These are phyloP conservation scores for Hydrozoanthus tunicans DNA, from an alignment of 64 coral and sea anemone species.

Conservation along the genomic window DNA sequence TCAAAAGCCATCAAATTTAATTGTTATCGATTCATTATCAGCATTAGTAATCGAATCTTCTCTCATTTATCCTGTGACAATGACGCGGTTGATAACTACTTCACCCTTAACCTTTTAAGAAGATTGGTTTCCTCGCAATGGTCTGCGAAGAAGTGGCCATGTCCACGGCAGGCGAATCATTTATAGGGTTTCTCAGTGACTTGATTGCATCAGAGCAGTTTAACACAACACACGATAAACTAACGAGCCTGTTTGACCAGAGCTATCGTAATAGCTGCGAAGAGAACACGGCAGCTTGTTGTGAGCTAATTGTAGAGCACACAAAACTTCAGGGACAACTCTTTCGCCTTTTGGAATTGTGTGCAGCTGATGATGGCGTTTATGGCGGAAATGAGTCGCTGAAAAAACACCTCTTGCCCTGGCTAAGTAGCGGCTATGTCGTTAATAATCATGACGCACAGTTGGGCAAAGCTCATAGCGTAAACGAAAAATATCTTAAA, in stretches of 20 bases:
- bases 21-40: not conserved
- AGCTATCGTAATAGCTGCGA: slow-evolving; percentile 86
- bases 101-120: slow-evolving; percentile 41
- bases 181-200: slow-evolving; percentile 67
- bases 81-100: not conserved
- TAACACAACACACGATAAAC: slow-evolving; percentile 60
- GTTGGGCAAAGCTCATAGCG: slow-evolving; percentile 27
- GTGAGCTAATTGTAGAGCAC: slow-evolving; percentile 70
- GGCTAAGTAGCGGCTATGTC: slow-evolving; percentile 39
- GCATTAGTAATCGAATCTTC: not conserved
- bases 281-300: slow-evolving; percentile 78
- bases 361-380: slow-evolving; percentile 65
- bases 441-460: slow-evolving; percentile 2
- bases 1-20: too few species aligned
- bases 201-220: slow-evolving; percentile 64
- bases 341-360: slow-evolving; percentile 80
- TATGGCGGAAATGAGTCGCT: slow-evolving; percentile 76
- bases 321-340: slow-evolving; percentile 71
- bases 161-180: slow-evolving; percentile 26
- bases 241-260: slow-evolving; percentile 72
- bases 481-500: slow-evolving; percentile 63
- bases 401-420: slow-evolving; percentile 71
- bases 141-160: not conserved
- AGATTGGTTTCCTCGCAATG: not conserved
- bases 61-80: not conserved